These are phyloP conservation scores for Corythornis vintsioides DNA, from an alignment of 2,113 vertebrate genomes.

Conservation along the genomic window DNA sequence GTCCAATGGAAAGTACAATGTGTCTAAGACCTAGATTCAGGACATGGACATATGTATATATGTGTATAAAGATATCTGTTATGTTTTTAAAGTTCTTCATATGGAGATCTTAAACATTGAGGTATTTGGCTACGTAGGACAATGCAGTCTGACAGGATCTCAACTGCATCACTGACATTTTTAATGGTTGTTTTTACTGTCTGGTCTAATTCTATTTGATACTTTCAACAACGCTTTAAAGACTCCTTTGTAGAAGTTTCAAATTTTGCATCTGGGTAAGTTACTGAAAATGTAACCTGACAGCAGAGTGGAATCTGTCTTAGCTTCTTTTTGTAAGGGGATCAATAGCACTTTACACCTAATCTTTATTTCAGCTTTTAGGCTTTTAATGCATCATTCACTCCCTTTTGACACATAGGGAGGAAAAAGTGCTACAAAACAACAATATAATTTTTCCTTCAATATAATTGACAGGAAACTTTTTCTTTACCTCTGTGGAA, in stretches of 20 bases:
- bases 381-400: slow-evolving; percentile 72
- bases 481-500: slow-evolving; percentile 38
- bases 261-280: slow-evolving; percentile 27
- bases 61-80: background rate
- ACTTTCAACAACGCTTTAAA: slow-evolving; percentile 41
- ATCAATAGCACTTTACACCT: slow-evolving; percentile 77
- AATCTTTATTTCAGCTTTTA: slow-evolving; percentile 73
- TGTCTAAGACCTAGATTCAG: background rate
- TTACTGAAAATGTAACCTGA: slow-evolving; percentile 70
- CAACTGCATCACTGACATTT: background rate
- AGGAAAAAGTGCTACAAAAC: slow-evolving; percentile 56
- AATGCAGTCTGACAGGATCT: background rate
- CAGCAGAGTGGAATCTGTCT: slow-evolving; percentile 47
- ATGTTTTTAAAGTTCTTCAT: background rate
- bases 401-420: slow-evolving; percentile 68
- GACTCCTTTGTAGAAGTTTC: slow-evolving; percentile 29
- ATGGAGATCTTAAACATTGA: background rate
- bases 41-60: background rate
- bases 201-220: background rate
- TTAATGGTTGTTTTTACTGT: background rate
- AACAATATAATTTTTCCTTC: slow-evolving; percentile 62
- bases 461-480: slow-evolving; percentile 57
- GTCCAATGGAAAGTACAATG: background rate
- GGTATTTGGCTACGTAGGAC: background rate
- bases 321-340: slow-evolving; percentile 56